These are phyloP conservation scores for Drosophila micromelanica DNA, from an alignment of 1,140 invertebrate genomes.

Conservation along the genomic window DNA sequence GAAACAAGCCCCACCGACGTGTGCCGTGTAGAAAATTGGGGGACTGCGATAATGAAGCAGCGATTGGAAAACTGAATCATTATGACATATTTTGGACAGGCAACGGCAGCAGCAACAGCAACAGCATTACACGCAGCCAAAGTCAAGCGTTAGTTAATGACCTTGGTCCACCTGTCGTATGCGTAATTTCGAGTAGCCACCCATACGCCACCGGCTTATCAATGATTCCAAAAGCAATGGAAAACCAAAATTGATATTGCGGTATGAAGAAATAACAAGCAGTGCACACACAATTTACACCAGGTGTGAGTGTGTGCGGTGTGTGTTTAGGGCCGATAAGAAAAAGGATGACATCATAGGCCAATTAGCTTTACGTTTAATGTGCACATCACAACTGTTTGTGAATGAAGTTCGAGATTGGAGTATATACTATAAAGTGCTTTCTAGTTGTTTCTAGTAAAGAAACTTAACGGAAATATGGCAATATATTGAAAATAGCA, in stretches of 20 bases:
- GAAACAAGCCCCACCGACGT: slow-evolving; percentile 18
- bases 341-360: slow-evolving; percentile 66
- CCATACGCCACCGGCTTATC: slow-evolving; percentile 47
- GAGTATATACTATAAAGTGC: slow-evolving; percentile 1
- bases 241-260: slow-evolving; percentile 27
- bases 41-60: slow-evolving; percentile 28
- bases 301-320: not conserved
- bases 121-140: slow-evolving; percentile 48
- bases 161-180: slow-evolving; percentile 79
- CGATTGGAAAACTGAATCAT: slow-evolving; percentile 66
- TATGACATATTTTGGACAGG: slow-evolving; percentile 50
- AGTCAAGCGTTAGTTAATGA: slow-evolving; percentile 70
- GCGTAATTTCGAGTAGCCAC: slow-evolving; percentile 48
- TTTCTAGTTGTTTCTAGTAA: not conserved
- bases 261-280: slow-evolving; percentile 22
- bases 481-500: not conserved
- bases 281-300: not conserved
- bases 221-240: slow-evolving; percentile 14
- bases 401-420: slow-evolving; percentile 22
- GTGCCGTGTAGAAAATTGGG: slow-evolving; percentile 32
- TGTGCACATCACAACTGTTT: slow-evolving; percentile 19
- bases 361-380: slow-evolving; percentile 18
- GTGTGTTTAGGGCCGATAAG: slow-evolving; percentile 16
- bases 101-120: slow-evolving; percentile 16
- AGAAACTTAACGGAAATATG: not conserved